Evolutionary conservation across 2,113 vertebrate species (phyloP), one percentile per base, ranked within the genome.

Genomic region (Otus sunia): DNA sequence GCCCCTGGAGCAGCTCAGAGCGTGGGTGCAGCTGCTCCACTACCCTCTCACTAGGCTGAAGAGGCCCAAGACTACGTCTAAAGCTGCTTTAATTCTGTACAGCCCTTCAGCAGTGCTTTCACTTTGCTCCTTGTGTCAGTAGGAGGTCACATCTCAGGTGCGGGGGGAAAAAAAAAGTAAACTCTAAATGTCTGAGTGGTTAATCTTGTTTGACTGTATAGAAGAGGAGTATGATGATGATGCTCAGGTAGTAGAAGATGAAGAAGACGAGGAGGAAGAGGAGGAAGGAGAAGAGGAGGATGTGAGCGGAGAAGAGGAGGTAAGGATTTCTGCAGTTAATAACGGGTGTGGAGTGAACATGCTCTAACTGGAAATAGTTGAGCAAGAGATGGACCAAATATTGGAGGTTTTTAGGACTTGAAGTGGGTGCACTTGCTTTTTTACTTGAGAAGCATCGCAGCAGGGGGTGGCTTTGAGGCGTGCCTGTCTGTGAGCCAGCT

Each of bases 201-300:
- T 87, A 10, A 13, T 69, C 39, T 88, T 77, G n/a, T 76, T 64
- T 94, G 69, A 60, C 39, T 87, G 21, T 91, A 12, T 82, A 99
- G 99, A 99, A 95, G 99, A 99, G 90, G 99, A 99, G 34, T 99
- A 99, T 3, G 99, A 99, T 22, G 99, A 99, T 69, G 99, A 99
- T 6, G 97, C 98, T 91, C 99, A 98, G 95, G 98, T 99, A 82
- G 99, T 99, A 22, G 99, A 99, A 79, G 99, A 99, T 0, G 99
- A 99, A 43, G 99, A 99, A 34, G 99, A 99, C 0, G 99, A 98
- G 75, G 98, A 98, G 5, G 99, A 99, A 20, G 99, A 99, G 17
- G 99, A 99, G 34, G 99, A 99, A 68, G 99, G 99, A 81, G 99
- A 99, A 83, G 99, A 99, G 86, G 99, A 99, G 84, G 99, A 99